Evolutionary conservation across 2,888 invertebrate species (phyloP), one percentile per base, ranked within the genome.

Genomic region (Shargacucullia verbasci): DNA sequence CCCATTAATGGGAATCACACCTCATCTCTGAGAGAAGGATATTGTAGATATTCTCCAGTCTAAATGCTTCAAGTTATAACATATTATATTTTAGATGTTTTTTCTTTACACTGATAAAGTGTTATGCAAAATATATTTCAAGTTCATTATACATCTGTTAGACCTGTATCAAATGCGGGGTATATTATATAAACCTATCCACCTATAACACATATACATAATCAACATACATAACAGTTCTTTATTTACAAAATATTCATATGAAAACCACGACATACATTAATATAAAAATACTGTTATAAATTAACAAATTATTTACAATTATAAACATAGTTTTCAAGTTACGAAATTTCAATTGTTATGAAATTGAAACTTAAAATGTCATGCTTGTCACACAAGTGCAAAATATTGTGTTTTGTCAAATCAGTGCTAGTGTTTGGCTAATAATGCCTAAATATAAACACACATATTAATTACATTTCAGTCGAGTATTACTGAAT

Each of bases 221-320:
- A 66, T 53, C 72, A 74, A 73, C 73, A 70, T 65, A 75, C 64
- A 68, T 65, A 80, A 73, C 78, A 81, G 70, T 77, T 73, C 73
- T 78, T 77, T 79, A 80, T 78, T 76, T 82, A 81, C 72, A 76
- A 73, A 60, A 66, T 64, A 70, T 69, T 79, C 63, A 82, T 78
- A 77, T 81, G 78, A 79, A 84, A 77, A 73, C 73, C 78, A 74
- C 71, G 63, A 67, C 82, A 76, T 79, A 80, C 76, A 82, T 70
- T 81, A 74, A 75, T 70, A 73, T 79, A 81, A 80, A 78, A 89
- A 91, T 89, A 90, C 88, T 88, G 88, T 86, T 83, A 83, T 86
- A 82, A 78, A 80, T 75, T 75, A 75, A 76, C 58, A 67, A 76
- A 73, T 55, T 75, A 75, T 75, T 73, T 74, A 74, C 76, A 75